These are phyloP conservation scores for Hylia prasina DNA, from an alignment of 2,113 vertebrate genomes.

Conservation along the genomic window DNA sequence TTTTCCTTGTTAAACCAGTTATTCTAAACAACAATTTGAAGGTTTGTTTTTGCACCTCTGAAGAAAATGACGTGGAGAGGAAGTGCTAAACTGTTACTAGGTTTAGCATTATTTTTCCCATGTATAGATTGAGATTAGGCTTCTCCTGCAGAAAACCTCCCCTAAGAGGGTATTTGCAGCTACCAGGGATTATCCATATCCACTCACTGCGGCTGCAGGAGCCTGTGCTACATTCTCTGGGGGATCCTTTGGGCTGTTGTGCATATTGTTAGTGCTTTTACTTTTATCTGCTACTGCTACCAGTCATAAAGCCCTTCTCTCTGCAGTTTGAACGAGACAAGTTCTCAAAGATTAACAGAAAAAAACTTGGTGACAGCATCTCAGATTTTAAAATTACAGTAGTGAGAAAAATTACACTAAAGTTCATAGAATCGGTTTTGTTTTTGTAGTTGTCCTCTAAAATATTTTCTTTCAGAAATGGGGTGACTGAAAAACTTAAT, in stretches of 20 bases:
- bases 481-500: background rate
- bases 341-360: background rate
- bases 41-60: background rate
- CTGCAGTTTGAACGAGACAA: background rate
- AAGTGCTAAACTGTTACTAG: background rate
- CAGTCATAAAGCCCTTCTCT: background rate
- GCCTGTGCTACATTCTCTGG: background rate
- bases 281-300: background rate
- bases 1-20: background rate
- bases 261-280: background rate
- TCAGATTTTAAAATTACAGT: background rate
- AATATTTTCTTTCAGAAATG: background rate
- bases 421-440: background rate
- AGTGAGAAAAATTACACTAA: background rate
- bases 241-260: background rate
- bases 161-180: background rate
- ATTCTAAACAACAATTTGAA: background rate
- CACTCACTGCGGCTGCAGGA: background rate
- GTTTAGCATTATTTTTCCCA: background rate
- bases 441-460: background rate
- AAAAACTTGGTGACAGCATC: background rate
- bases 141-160: background rate
- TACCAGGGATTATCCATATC: background rate
- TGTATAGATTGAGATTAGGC: background rate
- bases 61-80: background rate